A percentile compares a stretch with the other conserved stretches of the same genome.
Conservation (phyloP, 2,888 invertebrate genomes). For the Trachelus iudaicus region DNA sequence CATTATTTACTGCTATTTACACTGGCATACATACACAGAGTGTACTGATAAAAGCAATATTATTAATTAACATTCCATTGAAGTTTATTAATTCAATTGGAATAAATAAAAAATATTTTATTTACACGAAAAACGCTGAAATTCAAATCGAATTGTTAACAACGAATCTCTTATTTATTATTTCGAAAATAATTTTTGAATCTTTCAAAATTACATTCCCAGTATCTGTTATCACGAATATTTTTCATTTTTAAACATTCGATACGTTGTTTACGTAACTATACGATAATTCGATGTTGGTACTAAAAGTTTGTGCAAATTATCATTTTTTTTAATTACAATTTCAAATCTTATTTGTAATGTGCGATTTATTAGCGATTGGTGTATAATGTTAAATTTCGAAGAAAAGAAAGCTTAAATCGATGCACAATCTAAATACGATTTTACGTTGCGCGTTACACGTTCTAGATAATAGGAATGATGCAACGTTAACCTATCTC, state of each 20-base stretch:
- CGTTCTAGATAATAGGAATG: background rate
- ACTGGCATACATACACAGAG: background rate
- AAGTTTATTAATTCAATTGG: background rate
- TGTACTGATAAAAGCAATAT: background rate
- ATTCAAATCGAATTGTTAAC: background rate
- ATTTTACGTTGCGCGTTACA: background rate
- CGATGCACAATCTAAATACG: background rate
- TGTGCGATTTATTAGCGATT: background rate
- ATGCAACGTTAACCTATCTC: background rate
- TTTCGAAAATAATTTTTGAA: no score
- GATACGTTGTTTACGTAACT: background rate
- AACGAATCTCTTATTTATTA: background rate
- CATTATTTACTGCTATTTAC: background rate
- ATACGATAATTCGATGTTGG: no score
- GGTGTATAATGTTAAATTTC: background rate
- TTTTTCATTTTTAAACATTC: background rate
- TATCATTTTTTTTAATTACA: no score
- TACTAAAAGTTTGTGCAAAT: no score
- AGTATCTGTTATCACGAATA: background rate
- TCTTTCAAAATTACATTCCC: no score
- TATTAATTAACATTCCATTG: background rate
- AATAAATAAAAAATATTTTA: background rate
- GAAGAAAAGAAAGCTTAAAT: background rate
- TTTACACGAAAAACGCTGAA: background rate
- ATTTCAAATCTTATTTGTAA: background rate